phyloP scores from a whole-genome alignment of 2,888 invertebrate genomes.

The Bombylius major region DNA sequence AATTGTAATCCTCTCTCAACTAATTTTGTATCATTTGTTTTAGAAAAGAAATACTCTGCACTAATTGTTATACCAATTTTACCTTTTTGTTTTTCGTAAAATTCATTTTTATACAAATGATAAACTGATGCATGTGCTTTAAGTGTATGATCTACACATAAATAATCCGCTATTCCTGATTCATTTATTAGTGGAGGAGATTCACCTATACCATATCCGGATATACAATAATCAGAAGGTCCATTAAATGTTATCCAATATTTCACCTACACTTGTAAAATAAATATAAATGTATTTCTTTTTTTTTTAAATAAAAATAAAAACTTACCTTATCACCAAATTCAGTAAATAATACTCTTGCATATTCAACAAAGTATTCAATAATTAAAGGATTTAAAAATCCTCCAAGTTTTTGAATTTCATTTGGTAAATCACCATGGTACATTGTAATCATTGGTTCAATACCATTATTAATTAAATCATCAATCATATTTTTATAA shows the following conservation, averaged over 20 bases:
- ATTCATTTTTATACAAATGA: slow-evolving; percentile 34
- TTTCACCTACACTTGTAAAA: slow-evolving; percentile 22
- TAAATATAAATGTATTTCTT: too few relatives aligned
- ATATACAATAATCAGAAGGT: slow-evolving; percentile 35
- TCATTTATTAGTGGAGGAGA: slow-evolving; percentile 31
- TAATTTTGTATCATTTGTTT: slow-evolving; percentile 15
- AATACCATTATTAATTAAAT: slow-evolving; percentile 46
- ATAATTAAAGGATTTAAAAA: slow-evolving; percentile 36
- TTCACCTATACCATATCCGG: slow-evolving; percentile 37
- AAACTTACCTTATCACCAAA: slow-evolving; percentile 38
- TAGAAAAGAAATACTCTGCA: slow-evolving; percentile 21
- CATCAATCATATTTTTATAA: slow-evolving; percentile 51
- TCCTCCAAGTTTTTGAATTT: slow-evolving; percentile 44
- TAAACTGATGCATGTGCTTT: slow-evolving; percentile 43
- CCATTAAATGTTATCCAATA: slow-evolving; percentile 50
- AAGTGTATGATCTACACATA: slow-evolving; percentile 39
- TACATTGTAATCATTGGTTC: slow-evolving; percentile 46
- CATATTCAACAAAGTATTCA: slow-evolving; percentile 41
- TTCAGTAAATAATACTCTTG: slow-evolving; percentile 33
- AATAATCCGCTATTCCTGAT: slow-evolving; percentile 38
- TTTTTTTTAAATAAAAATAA: neutral
- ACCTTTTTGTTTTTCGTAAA: slow-evolving; percentile 26
- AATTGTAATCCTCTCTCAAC: slow-evolving; percentile 23
- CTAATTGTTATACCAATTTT: slow-evolving; percentile 24
- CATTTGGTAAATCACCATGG: slow-evolving; percentile 44